Evolutionary conservation across 1,140 invertebrate species (phyloP).

Genomic region (Atta cephalotes): DNA sequence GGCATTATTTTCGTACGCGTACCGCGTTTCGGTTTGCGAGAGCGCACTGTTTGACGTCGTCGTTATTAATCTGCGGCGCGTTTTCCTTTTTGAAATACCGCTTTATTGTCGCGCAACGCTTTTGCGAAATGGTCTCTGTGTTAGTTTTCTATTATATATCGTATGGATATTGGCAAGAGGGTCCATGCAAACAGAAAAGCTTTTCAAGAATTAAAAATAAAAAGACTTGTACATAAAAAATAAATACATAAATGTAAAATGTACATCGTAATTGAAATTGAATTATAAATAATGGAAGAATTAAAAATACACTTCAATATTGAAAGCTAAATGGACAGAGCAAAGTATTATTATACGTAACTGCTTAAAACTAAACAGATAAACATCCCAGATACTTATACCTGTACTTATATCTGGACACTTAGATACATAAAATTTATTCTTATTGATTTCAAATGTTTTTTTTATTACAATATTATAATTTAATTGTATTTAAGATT

Average conservation of each 20-base stretch:
- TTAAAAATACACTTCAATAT: not conserved
- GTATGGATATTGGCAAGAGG: not conserved
- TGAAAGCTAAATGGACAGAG: not conserved
- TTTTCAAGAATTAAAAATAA: slow-evolving; percentile 15
- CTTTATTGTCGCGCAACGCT: slow-evolving; percentile 6
- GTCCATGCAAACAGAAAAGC: not conserved
- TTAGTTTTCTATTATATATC: slow-evolving; percentile 11
- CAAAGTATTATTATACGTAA: not conserved
- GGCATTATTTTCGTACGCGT: slow-evolving; percentile 70
- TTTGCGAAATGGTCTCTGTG: slow-evolving; percentile 15
- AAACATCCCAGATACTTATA: too few relatives aligned
- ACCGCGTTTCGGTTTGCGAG: slow-evolving; percentile 62
- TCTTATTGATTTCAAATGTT: too few relatives aligned
- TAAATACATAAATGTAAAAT: not conserved
- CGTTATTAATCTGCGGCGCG: slow-evolving; percentile 43
- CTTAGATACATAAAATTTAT: too few relatives aligned
- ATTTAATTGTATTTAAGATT: too few relatives aligned
- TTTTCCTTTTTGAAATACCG: slow-evolving; percentile 27
- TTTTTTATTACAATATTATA: too few relatives aligned
- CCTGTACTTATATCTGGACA: too few relatives aligned
- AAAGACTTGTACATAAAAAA: slow-evolving; percentile 11
- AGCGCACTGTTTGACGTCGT: slow-evolving; percentile 43
- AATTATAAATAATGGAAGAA: not conserved
- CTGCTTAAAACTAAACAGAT: not conserved
- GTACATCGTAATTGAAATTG: not conserved